Conservation (phyloP, 2,797 vertebrate genomes). For the Notolepis coatsorum region DNA sequence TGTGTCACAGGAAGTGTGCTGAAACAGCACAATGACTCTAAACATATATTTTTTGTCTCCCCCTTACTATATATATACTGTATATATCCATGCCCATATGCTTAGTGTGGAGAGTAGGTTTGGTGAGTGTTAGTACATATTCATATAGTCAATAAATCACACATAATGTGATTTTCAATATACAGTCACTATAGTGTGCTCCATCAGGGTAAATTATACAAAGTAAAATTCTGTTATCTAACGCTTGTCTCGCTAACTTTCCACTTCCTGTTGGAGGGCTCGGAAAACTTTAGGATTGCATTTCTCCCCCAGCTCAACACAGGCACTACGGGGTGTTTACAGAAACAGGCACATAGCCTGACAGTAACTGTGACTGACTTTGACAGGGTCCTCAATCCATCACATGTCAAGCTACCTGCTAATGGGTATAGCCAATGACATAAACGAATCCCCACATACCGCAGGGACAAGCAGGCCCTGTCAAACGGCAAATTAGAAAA, state of each 20-base stretch:
- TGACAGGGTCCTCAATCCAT: conserved; percentile 1
- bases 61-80: no score
- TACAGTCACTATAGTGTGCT: no score
- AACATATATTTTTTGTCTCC: conserved; percentile 41
- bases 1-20: conserved; percentile 69
- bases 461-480: conserved; percentile 43
- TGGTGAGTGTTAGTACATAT: no score
- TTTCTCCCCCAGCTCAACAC: not conserved
- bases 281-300: not conserved
- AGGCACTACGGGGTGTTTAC: not conserved
- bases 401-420: conserved; percentile 15
- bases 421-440: conserved; percentile 4
- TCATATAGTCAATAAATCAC: not conserved
- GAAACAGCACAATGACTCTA: conserved; percentile 61
- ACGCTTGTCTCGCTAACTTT: no score
- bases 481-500: conserved; percentile 50
- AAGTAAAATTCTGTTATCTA: no score
- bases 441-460: conserved; percentile 42
- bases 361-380: conserved; percentile 3
- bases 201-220: no score
- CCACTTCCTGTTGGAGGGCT: not conserved
- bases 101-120: no score
- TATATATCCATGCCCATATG: no score
- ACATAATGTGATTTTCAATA: conserved; percentile 35
- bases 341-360: not conserved